Percentiles rank a stretch among this genome's conserved stretches.
These are phyloP conservation scores for Zoanthus solanderi DNA, from an alignment of 92 coral and sea anemone genomes.

Conservation along the genomic window DNA sequence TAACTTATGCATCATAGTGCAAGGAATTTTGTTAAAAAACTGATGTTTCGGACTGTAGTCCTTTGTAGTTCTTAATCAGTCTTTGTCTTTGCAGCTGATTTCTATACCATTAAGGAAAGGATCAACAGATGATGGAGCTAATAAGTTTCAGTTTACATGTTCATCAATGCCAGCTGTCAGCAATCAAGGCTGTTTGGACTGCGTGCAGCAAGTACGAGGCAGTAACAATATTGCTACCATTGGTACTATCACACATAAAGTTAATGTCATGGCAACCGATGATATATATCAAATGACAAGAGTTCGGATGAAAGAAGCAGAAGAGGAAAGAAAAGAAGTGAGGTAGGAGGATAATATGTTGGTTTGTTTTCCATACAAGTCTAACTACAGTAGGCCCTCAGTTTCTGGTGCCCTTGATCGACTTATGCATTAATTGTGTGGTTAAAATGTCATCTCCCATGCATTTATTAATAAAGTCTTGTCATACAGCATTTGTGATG, in stretches of 20 bases:
- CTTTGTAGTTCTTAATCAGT: not conserved
- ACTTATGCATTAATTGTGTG: no score
- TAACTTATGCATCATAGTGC: no score
- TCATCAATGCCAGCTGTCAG: slow-evolving; percentile 63
- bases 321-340: slow-evolving; percentile 89
- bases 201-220: slow-evolving; percentile 78
- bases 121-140: slow-evolving; percentile 50
- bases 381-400: no score
- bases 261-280: slow-evolving; percentile 88
- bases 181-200: slow-evolving; percentile 80
- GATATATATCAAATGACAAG: slow-evolving; percentile 95
- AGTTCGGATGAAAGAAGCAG: slow-evolving; percentile 90
- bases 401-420: no score
- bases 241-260: slow-evolving; percentile 89
- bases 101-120: slow-evolving; percentile 68
- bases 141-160: slow-evolving; percentile 74
- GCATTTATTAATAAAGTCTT: no score
- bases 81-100: slow-evolving; percentile 55
- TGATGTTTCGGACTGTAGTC: no score
- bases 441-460: no score
- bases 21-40: no score
- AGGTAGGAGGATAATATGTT: slow-evolving; percentile 57
- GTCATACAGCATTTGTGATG: no score
- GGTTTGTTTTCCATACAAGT: no score
- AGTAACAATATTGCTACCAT: slow-evolving; percentile 65